These are phyloP conservation scores for Epirrita christyi DNA, from an alignment of 2,888 invertebrate genomes.

Conservation along the genomic window DNA sequence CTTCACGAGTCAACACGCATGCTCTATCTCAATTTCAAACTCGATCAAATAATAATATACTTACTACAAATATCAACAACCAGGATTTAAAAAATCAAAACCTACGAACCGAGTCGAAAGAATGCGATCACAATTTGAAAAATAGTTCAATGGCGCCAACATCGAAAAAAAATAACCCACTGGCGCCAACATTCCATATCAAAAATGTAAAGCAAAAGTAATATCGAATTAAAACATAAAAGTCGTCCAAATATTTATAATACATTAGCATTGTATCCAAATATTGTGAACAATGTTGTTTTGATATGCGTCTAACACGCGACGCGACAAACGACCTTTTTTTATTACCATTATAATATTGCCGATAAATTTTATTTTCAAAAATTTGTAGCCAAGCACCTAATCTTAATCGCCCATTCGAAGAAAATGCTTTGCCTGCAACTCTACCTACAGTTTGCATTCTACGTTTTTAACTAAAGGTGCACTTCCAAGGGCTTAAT, in stretches of 20 bases:
- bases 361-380: too few species aligned
- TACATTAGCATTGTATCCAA: conserved; percentile 37
- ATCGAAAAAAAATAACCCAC: conserved; percentile 15
- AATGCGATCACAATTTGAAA: conserved; percentile 3
- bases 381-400: too few species aligned
- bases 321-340: too few species aligned
- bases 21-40: too few species aligned
- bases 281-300: neutral
- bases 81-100: conserved; percentile 7
- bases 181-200: conserved; percentile 39
- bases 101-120: conserved; percentile 12
- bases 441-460: too few species aligned
- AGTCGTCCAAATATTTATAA: conserved; percentile 29
- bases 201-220: conserved; percentile 15
- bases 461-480: too few species aligned
- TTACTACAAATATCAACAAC: conserved; percentile 7
- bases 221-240: conserved; percentile 27
- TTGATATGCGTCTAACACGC: too few species aligned
- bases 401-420: too few species aligned
- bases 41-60: conserved; percentile 1
- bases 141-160: neutral
- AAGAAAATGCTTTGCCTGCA: too few species aligned
- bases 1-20: too few species aligned
- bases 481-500: too few species aligned
- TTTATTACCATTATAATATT: too few species aligned